A percentile compares a stretch with the other conserved stretches of the same genome.
Evolutionary conservation across 2,113 vertebrate genomes (phyloP).

Genomic region (Zingel zingel): DNA sequence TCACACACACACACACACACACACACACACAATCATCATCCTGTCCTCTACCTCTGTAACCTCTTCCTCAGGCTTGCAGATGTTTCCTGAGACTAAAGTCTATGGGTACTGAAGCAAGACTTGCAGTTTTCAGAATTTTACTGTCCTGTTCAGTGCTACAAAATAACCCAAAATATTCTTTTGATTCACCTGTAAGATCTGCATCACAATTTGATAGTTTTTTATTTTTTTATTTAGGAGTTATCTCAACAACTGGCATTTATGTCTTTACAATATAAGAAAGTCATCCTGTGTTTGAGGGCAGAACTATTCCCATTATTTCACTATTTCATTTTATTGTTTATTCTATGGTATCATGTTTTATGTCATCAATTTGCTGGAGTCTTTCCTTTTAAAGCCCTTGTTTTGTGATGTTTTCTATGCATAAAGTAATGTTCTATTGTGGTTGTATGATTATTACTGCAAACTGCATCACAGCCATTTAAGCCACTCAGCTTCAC

Average conservation of each 20-base stretch:
- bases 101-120: slow-evolving; percentile 39
- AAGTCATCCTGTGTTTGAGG: background rate
- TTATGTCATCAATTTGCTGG: background rate
- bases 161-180: background rate
- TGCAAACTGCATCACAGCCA: slow-evolving; percentile 36
- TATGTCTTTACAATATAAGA: background rate
- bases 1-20: slow-evolving; percentile 15
- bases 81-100: slow-evolving; percentile 69
- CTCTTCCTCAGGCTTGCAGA: slow-evolving; percentile 72
- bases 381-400: background rate
- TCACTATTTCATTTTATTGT: background rate
- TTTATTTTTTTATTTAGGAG: background rate
- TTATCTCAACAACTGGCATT: background rate
- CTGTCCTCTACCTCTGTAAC: slow-evolving; percentile 67
- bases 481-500: slow-evolving; percentile 16
- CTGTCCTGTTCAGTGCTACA: background rate
- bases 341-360: background rate
- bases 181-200: background rate
- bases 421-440: background rate
- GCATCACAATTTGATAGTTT: background rate
- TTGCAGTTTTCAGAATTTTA: slow-evolving; percentile 20
- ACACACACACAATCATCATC: slow-evolving; percentile 38
- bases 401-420: background rate
- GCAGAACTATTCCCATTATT: no score
- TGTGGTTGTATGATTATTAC: slow-evolving; percentile 2